Evolutionary conservation across 2,888 invertebrate genomes (phyloP).

Genomic region (Tholera decimalis): DNA sequence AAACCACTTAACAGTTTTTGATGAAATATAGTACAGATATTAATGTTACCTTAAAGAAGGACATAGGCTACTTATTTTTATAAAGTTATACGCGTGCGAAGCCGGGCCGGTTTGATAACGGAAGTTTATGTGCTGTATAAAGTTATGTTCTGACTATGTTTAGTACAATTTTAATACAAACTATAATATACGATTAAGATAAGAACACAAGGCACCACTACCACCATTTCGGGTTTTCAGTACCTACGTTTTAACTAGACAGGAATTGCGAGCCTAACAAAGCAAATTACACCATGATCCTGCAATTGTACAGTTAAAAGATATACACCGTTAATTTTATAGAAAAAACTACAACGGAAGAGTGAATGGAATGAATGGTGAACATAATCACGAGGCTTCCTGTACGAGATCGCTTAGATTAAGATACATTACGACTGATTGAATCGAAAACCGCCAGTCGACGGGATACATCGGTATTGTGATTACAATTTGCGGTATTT

Average conservation of each 20-base stretch:
- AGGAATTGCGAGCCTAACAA: conserved; percentile 30
- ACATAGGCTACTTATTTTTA: too few species aligned
- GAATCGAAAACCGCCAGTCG: conserved; percentile 35
- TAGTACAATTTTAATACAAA: too few species aligned
- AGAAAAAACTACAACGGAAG: conserved; percentile 55
- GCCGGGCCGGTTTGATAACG: neutral
- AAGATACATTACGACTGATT: conserved; percentile 53
- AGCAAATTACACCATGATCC: conserved; percentile 55
- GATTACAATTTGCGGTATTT: conserved; percentile 26
- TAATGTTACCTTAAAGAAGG: too few species aligned
- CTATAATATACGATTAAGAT: too few species aligned
- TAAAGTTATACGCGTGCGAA: neutral
- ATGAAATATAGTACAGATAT: too few species aligned
- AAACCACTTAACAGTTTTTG: neutral
- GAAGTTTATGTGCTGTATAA: too few species aligned
- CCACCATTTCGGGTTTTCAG: too few species aligned
- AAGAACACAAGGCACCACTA: too few species aligned
- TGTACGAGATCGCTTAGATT: conserved; percentile 52
- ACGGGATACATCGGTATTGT: conserved; percentile 29
- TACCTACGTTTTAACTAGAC: conserved; percentile 1
- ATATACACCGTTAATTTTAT: conserved; percentile 50
- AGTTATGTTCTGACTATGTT: neutral
- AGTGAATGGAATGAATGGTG: conserved; percentile 56
- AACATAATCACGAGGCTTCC: conserved; percentile 59
- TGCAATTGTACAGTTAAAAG: conserved; percentile 49